Conservation (phyloP, 2,888 invertebrate species). For the Pecten maximus region DNA sequence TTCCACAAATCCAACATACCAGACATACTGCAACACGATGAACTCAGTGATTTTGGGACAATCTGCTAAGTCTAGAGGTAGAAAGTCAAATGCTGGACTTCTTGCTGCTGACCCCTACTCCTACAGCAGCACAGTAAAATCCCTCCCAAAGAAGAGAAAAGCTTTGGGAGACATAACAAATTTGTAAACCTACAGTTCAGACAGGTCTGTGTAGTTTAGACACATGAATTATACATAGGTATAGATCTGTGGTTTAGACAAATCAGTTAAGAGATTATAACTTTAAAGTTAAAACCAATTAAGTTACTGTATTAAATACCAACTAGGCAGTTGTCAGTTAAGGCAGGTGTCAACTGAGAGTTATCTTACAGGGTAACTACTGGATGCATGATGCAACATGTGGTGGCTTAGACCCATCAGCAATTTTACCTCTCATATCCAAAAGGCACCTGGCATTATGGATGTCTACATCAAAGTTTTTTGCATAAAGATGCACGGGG, state of each 20-base stretch:
- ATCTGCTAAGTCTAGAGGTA: slow-evolving; percentile 44
- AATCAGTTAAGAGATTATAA: no score
- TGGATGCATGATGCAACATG: no score
- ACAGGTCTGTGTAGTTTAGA: background rate
- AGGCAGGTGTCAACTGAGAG: no score
- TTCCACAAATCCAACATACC: slow-evolving; percentile 48
- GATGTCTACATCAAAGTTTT: slow-evolving; percentile 41
- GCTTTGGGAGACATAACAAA: no score
- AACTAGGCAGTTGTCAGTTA: no score
- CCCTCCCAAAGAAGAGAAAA: background rate
- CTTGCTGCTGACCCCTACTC: slow-evolving; percentile 41
- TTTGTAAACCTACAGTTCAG: background rate
- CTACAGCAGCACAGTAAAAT: background rate
- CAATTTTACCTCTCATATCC: slow-evolving; percentile 39
- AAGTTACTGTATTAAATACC: no score
- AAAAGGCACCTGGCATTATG: slow-evolving; percentile 27
- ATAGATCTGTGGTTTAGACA: no score
- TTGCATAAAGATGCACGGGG: slow-evolving; percentile 37
- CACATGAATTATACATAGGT: background rate
- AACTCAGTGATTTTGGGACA: slow-evolving; percentile 49
- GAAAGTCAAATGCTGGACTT: slow-evolving; percentile 43
- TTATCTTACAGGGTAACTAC: no score
- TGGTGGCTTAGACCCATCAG: no score
- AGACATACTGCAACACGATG: slow-evolving; percentile 43
- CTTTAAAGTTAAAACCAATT: no score